Percentiles rank a stretch among this genome's conserved stretches.
phyloP scores from a whole-genome alignment of 2,888 invertebrate genomes.

The Eupithecia subumbrata region DNA sequence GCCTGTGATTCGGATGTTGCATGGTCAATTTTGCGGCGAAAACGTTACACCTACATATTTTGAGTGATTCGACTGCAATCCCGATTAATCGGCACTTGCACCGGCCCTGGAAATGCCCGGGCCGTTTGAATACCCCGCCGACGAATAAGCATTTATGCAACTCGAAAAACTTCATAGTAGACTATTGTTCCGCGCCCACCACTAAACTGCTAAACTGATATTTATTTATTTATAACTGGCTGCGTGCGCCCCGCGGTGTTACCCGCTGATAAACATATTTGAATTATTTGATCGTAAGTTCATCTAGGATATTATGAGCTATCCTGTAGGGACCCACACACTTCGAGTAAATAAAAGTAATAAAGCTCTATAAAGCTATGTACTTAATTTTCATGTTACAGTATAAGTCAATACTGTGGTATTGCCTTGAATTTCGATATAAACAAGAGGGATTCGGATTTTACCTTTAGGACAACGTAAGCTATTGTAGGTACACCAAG shows the following conservation, averaged over 20 bases:
- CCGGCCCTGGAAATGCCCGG: background rate
- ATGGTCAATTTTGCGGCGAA: background rate
- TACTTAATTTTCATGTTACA: no score
- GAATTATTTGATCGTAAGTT: background rate
- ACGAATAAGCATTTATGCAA: conserved; percentile 21
- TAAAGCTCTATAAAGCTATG: background rate
- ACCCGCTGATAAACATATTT: no score
- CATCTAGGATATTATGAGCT: no score
- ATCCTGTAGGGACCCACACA: background rate
- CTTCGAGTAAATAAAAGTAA: background rate
- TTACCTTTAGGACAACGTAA: background rate
- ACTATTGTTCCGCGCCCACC: conserved; percentile 15
- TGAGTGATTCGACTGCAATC: background rate
- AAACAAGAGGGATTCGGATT: no score
- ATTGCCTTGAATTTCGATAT: background rate
- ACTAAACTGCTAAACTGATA: no score
- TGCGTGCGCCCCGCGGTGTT: background rate
- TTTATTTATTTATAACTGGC: no score
- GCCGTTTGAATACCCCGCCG: no score
- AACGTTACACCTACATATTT: background rate
- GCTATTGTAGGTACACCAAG: background rate
- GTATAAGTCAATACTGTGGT: no score
- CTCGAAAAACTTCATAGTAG: conserved; percentile 18
- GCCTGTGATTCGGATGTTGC: no score
- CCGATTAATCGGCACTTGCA: background rate